Evolutionary conservation across 1,140 invertebrate genomes (phyloP).

Genomic region (Drosophila sturtevanti): DNA sequence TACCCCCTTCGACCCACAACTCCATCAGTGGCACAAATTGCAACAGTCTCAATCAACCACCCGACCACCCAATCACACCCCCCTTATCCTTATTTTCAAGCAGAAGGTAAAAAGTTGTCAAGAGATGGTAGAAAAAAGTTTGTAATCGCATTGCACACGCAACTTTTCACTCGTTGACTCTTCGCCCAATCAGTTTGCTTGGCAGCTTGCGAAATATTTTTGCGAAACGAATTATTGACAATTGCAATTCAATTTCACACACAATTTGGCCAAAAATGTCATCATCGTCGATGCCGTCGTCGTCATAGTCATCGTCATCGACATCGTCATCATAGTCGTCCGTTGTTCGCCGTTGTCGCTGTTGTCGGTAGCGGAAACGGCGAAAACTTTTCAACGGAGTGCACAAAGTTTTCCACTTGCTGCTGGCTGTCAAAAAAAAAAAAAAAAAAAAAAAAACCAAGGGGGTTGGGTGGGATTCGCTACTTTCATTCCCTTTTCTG

Average conservation of each 20-base stretch:
- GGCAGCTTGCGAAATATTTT: slow-evolving; percentile 53
- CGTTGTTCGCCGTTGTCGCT: slow-evolving; percentile 27
- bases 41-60: too few species aligned
- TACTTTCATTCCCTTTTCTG: slow-evolving; percentile 2
- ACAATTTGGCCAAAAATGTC: slow-evolving; percentile 75
- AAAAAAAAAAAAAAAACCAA: background rate
- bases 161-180: slow-evolving; percentile 57
- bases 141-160: slow-evolving; percentile 58
- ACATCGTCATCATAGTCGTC: slow-evolving; percentile 18
- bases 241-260: slow-evolving; percentile 80
- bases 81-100: background rate
- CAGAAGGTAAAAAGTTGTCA: slow-evolving; percentile 35
- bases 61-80: background rate
- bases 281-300: slow-evolving; percentile 31
- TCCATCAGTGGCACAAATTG: background rate
- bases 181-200: slow-evolving; percentile 54
- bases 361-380: slow-evolving; percentile 50
- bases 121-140: slow-evolving; percentile 30
- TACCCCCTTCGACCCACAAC: background rate
- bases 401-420: slow-evolving; percentile 52
- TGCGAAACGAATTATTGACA: slow-evolving; percentile 78
- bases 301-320: slow-evolving; percentile 15
- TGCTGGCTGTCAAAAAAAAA: slow-evolving; percentile 36
- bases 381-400: slow-evolving; percentile 67
- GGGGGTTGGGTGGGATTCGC: background rate